These are phyloP conservation scores for Strix uralensis DNA, from an alignment of 2,113 vertebrate species.

Conservation along the genomic window DNA sequence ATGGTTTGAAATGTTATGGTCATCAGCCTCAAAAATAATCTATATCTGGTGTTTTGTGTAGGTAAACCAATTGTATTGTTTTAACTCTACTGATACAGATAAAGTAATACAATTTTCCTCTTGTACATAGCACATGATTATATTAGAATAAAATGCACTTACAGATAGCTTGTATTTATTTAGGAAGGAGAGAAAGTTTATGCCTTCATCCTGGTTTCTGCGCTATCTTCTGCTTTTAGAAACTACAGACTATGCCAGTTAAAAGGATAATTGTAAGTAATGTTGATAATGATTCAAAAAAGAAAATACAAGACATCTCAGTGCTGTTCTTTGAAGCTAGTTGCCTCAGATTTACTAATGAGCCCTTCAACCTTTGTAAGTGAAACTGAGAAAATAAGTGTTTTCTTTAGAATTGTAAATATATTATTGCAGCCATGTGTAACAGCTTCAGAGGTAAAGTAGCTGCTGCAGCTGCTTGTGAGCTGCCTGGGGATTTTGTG, in stretches of 20 bases:
- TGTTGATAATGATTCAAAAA: neutral
- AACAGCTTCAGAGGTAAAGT: neutral
- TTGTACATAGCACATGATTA: neutral
- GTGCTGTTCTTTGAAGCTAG: neutral
- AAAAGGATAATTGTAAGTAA: neutral
- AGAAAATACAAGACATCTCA: neutral
- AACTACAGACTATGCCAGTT: neutral
- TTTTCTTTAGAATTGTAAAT: neutral
- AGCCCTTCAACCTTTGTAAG: neutral
- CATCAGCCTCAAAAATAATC: neutral
- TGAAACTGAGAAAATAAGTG: neutral
- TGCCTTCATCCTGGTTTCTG: neutral
- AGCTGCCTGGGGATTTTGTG: neutral
- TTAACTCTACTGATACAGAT: neutral
- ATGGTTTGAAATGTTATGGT: neutral
- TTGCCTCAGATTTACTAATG: neutral
- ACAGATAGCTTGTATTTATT: neutral
- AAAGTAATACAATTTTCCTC: neutral
- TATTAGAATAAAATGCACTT: neutral
- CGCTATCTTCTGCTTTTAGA: neutral
- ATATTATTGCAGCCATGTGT: neutral
- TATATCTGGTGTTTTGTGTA: neutral
- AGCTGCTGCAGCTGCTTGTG: neutral
- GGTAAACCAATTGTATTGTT: neutral
- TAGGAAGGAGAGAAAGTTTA: neutral